These are phyloP conservation scores for Callionymus lyra DNA, from an alignment of 2,113 vertebrate genomes.

Conservation along the genomic window DNA sequence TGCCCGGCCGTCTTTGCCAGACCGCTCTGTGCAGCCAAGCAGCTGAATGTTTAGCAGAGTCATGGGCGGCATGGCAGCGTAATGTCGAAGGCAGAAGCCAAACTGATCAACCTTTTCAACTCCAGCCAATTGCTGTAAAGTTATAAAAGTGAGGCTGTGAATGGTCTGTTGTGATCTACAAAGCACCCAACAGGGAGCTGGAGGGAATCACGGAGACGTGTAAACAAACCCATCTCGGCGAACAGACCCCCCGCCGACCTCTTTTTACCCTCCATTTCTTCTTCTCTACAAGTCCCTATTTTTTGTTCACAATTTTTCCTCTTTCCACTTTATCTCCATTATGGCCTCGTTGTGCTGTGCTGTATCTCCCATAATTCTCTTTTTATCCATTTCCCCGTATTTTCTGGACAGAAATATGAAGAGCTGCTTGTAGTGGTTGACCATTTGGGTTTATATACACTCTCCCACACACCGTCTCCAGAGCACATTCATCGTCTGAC, in stretches of 20 bases:
- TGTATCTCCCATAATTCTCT: no score
- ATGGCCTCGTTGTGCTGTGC: no score
- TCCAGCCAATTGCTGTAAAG: slow-evolving; percentile 44
- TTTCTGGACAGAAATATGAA: no score
- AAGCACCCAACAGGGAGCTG: slow-evolving; percentile 30
- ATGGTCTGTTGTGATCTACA: slow-evolving; percentile 46
- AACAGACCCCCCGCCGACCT: slow-evolving; percentile 2
- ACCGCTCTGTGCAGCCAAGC: slow-evolving; percentile 43
- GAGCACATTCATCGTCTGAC: no score
- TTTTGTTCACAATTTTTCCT: no score
- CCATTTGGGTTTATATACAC: no score
- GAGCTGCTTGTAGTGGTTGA: no score
- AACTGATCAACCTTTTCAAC: slow-evolving; percentile 48
- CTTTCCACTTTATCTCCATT: no score
- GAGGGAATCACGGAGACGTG: slow-evolving; percentile 14
- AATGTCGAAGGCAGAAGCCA: slow-evolving; percentile 32
- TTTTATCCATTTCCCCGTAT: no score
- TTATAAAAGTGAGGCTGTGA: slow-evolving; percentile 53
- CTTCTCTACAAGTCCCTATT: neutral
- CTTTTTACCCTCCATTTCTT: neutral
- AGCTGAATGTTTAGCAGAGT: slow-evolving; percentile 56
- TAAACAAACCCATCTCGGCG: slow-evolving; percentile 18
- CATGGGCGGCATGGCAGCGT: slow-evolving; percentile 43
- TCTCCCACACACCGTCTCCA: no score
- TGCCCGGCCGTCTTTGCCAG: slow-evolving; percentile 34